Conservation (phyloP, 2,113 vertebrate genomes). For the Grammomys dolichurus region DNA sequence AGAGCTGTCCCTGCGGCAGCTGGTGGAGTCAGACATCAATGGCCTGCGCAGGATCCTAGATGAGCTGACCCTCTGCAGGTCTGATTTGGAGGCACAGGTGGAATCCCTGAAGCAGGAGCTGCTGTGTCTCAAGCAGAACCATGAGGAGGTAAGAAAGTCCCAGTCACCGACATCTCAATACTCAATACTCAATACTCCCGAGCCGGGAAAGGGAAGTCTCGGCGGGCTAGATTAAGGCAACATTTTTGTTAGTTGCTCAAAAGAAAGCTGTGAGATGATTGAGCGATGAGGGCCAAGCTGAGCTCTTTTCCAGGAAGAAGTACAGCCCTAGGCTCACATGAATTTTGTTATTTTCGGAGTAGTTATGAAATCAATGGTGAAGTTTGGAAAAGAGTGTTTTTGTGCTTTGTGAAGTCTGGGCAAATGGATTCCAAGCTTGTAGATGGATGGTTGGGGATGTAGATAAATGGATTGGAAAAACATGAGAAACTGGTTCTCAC, state of each 20-base stretch:
- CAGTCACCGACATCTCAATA: no score
- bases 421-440: not conserved
- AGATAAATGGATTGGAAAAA: not conserved
- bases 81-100: conserved; percentile 88
- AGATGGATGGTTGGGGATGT: not conserved
- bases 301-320: not conserved
- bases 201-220: not conserved
- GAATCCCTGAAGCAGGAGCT: conserved; percentile 95
- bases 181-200: not conserved
- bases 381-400: not conserved
- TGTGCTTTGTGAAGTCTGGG: not conserved
- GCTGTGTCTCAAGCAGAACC: conserved; percentile 95
- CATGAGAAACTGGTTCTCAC: not conserved
- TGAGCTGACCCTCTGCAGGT: conserved; percentile 86
- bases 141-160: conserved; percentile 90
- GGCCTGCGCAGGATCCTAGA: conserved; percentile 87
- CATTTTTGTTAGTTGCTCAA: not conserved
- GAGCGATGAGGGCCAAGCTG: not conserved
- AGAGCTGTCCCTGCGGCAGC: conserved; percentile 83
- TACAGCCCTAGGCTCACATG: not conserved
- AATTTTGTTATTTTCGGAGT: not conserved
- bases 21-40: conserved; percentile 87
- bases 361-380: not conserved
- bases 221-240: not conserved
- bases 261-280: not conserved